Evolutionary conservation across 1,140 invertebrate species (phyloP), one percentile per base, ranked within the genome.

Genomic region (Bombus confusus): DNA sequence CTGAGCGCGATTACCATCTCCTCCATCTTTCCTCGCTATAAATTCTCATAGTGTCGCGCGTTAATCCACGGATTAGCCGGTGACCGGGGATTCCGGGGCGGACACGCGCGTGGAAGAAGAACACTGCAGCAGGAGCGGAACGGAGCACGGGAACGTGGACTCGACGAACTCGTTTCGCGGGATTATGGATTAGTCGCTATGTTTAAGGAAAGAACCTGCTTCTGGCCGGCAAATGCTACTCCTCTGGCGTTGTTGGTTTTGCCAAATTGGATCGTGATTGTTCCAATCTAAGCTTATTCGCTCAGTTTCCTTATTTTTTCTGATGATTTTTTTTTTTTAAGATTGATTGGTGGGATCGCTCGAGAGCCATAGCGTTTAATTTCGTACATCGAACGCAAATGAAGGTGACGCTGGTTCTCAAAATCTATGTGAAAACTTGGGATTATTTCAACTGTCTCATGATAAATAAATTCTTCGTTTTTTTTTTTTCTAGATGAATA

Each of bases 21-120:
- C 73, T 71, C 66, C 72, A 86, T 90, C 89, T 90, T 87, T 90
- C 86, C 88, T 86, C 89, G 86, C 88, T 90, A 90, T 90, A 90
- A 90, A 90, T 90, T 90, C 71, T 79, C 85, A 77, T 76, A 75
- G 89, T 87, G 89, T 90, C 86, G 89, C 88, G 79, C 89, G 89
- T 90, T 90, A 90, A 90, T 90, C 89, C 88, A 75, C 74, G 88
- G 89, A 90, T 90, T 90, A 90, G 88, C 86, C 86, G 64, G 71
- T 77, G 86, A 87, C 88, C 74, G 79, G 62, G 85, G 68, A 31
- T 72, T 57, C 71, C 62, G 80, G 68, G 31, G 39, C 57, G 43
- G 77, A 34, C 9, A 76, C 64, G 57, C 62, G 39, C 41, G 31
- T 0, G 37, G 57, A 43, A 66, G 69, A 37, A 28, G 34, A 64